phyloP scores from a whole-genome alignment of 2,888 invertebrate species.

The Cryptus armator region DNA sequence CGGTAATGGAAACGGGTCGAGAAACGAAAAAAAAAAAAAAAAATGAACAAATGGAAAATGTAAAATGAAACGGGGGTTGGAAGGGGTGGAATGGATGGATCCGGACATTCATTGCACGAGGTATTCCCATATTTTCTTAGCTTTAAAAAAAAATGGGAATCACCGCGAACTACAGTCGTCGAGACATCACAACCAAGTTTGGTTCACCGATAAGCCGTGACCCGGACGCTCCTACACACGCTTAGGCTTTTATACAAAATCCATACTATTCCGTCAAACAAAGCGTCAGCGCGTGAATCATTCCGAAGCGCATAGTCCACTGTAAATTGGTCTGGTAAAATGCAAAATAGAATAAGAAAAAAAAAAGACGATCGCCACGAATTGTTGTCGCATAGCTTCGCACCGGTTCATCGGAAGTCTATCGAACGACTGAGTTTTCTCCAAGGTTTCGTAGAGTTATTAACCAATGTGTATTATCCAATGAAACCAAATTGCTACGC shows the following conservation, averaged over 20 bases:
- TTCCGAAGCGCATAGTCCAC: neutral
- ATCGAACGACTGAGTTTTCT: neutral
- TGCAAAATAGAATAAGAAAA: neutral
- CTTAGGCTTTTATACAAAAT: conserved; percentile 2
- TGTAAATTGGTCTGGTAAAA: neutral
- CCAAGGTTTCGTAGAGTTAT: neutral
- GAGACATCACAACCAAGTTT: conserved; percentile 22
- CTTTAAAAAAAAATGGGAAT: conserved; percentile 1
- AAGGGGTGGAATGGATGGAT: too few species aligned
- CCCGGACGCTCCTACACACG: conserved; percentile 20
- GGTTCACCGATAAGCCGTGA: conserved; percentile 44
- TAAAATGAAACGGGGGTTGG: too few species aligned
- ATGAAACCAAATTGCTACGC: neutral
- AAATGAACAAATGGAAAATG: too few species aligned
- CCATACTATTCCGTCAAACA: neutral
- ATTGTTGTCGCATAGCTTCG: neutral
- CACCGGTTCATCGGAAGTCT: neutral
- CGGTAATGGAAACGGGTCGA: neutral
- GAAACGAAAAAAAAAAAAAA: neutral
- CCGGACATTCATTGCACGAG: neutral
- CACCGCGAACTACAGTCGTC: neutral
- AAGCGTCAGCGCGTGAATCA: neutral
- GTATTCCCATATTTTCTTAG: neutral
- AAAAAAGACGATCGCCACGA: neutral
- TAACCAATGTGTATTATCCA: neutral